Base-by-base conservation (phyloP, 2,888 invertebrate species). In the Idaea straminata region DNA sequence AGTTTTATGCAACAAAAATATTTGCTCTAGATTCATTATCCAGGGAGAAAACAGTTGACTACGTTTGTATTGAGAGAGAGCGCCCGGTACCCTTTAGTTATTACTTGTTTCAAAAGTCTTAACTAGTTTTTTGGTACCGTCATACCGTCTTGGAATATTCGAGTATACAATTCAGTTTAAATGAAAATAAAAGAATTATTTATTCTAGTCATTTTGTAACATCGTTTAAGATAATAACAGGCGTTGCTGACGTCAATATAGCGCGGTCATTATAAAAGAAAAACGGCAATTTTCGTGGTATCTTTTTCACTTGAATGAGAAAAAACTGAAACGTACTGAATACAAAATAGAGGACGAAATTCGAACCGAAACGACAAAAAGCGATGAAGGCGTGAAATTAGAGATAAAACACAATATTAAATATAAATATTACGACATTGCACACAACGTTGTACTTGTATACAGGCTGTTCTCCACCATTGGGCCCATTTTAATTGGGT, bases 331-430 rank as follows among this genome's bases (percentile, higher is more conserved):
- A 67, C 64, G 66, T 58, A 16, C 60, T 64, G 68, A 71, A 72
- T 69, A 69, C 69, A 67, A 69, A n/a, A 72, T 66, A 47, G 25
- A 47, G 5, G 16, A 61, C 15, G 61, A 62, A 68, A 69, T 68
- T 58, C 38, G 57, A 63, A 66, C 62, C 47, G 47, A 6, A 10
- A 47, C 36, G 15, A 62, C 62, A 61, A 63, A 69, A 68, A 62
- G 59, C 70, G 69, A 70, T 74, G 71, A 73, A 73, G 65, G 66
- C 70, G 66, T 69, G 66, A 69, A 69, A 67, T 66, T 65, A 65
- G 62, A 64, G 62, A 60, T 67, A 67, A 69, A 64, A 64, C 59
- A 66, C 64, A 63, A 66, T 25, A 2, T 25, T 25, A 3, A 25
- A 25, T 25, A 25, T 66, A 63, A 61, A 61, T 64, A 61, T 13